phyloP scores from a whole-genome alignment of 2,797 vertebrate species.

The Sebastes diploproa region DNA sequence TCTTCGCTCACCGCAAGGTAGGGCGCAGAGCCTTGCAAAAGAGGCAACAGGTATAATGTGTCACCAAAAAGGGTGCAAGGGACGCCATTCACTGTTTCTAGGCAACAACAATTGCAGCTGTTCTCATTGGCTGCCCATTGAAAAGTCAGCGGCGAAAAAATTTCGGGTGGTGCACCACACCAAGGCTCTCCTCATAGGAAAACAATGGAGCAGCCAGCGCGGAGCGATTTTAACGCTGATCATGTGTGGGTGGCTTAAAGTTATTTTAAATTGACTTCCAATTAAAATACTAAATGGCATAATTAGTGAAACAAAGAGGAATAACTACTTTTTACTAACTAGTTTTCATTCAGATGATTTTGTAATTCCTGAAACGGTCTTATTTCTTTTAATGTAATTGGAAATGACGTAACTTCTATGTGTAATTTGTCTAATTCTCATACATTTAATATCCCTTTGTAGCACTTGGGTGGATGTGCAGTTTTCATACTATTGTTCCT shows the following conservation, averaged over 20 bases:
- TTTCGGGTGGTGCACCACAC: neutral
- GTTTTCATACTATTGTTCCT: neutral
- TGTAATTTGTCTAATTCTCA: neutral
- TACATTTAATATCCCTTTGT: neutral
- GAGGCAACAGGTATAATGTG: no score
- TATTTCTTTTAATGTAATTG: neutral
- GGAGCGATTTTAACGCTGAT: neutral
- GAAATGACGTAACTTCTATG: neutral
- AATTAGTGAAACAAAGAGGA: neutral
- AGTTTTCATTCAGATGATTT: neutral
- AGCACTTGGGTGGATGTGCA: neutral
- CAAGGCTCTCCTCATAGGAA: neutral
- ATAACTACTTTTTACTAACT: neutral
- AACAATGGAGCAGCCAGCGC: neutral
- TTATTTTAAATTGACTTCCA: neutral
- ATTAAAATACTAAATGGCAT: neutral
- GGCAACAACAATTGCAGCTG: no score
- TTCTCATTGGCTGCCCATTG: rapidly evolving
- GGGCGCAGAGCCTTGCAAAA: no score
- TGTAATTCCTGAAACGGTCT: neutral
- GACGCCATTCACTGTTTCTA: no score
- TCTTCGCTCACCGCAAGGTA: no score
- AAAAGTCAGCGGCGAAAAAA: neutral
- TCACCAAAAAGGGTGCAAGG: no score
- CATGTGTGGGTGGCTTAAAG: neutral